phyloP scores from a whole-genome alignment of 2,888 invertebrate species.

The Alviniconcha strummeri region DNA sequence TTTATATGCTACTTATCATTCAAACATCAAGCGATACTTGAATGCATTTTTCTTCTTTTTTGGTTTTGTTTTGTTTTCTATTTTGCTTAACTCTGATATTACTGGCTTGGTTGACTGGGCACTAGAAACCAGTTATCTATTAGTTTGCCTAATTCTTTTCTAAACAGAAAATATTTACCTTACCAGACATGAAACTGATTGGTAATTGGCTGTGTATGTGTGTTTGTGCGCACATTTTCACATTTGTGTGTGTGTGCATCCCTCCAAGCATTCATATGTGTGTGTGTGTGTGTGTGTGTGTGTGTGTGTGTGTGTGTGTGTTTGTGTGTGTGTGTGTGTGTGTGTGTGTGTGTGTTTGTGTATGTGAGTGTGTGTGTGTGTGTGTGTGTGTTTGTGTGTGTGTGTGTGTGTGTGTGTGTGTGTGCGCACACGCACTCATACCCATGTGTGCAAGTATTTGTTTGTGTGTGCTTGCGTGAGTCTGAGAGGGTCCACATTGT shows the following conservation, averaged over 20 bases:
- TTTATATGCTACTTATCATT: no score
- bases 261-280: background rate
- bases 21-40: no score
- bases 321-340: background rate
- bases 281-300: background rate
- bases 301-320: slow-evolving; percentile 5
- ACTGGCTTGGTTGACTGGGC: no score
- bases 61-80: no score
- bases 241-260: background rate
- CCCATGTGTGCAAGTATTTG: background rate
- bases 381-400: background rate
- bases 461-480: no score
- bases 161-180: no score
- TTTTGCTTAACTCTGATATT: no score
- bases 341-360: background rate
- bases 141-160: no score
- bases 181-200: no score
- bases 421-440: background rate
- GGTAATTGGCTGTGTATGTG: background rate
- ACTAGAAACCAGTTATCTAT: no score
- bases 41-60: no score
- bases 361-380: background rate
- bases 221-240: background rate
- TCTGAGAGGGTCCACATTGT: background rate
- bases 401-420: slow-evolving; percentile 6